phyloP scores from a whole-genome alignment of 2,888 invertebrate species.

The Thymelicus lineola region DNA sequence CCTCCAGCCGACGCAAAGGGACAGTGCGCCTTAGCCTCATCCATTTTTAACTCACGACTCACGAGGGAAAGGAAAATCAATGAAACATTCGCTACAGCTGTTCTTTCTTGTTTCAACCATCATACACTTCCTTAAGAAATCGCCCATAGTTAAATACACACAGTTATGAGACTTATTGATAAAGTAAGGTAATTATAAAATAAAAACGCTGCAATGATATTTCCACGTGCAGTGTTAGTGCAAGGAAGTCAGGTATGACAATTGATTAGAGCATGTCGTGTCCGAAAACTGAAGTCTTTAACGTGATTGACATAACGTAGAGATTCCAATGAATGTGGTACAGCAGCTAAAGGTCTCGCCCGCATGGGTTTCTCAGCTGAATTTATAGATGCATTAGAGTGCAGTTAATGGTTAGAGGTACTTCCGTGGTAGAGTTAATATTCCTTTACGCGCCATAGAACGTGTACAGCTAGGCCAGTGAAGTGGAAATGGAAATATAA shows the following conservation, averaged over 20 bases:
- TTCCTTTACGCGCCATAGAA: background rate
- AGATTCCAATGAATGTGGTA: background rate
- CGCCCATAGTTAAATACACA: background rate
- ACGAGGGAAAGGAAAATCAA: too few relatives aligned
- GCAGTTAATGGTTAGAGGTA: background rate
- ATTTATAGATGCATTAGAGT: background rate
- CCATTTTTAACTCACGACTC: too few relatives aligned
- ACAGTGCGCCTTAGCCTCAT: too few relatives aligned
- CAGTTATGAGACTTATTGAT: background rate
- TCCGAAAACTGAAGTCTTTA: background rate
- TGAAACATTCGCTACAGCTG: background rate
- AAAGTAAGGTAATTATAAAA: background rate
- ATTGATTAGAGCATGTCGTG: slow-evolving; percentile 11
- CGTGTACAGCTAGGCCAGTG: background rate
- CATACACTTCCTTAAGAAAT: background rate
- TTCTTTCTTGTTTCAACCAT: background rate
- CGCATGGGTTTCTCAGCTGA: background rate
- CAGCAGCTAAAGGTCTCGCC: background rate
- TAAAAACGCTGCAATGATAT: background rate
- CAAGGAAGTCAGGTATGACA: slow-evolving; percentile 10
- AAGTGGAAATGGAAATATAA: slow-evolving; percentile 4
- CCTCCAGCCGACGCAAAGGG: too few relatives aligned
- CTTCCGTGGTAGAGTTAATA: background rate
- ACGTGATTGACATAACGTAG: background rate
- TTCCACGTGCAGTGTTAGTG: slow-evolving; percentile 4